A percentile compares a stretch with the other conserved stretches of the same genome.
Evolutionary conservation across 2,888 invertebrate genomes (phyloP).

Genomic region (Aleiodes leptofemur): DNA sequence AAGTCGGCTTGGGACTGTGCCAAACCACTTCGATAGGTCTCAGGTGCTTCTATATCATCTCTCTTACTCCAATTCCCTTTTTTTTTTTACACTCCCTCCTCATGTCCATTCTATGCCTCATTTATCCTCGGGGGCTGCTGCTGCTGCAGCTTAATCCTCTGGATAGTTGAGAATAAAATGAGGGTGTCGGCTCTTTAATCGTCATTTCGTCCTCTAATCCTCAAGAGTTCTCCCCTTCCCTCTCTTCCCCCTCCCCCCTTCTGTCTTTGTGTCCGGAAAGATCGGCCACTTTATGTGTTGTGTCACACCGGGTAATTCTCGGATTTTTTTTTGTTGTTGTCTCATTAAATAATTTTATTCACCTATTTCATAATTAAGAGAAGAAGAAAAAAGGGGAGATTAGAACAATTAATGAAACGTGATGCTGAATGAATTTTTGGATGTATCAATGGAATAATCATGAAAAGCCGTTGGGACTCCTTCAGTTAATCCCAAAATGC

Average conservation of each 20-base stretch:
- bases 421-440: neutral
- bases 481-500: neutral
- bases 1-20: conserved; percentile 46
- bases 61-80: conserved; percentile 17
- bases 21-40: conserved; percentile 44
- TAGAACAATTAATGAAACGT: conserved; percentile 16
- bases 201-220: conserved; percentile 39
- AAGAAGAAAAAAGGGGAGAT: neutral
- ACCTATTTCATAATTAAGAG: conserved; percentile 25
- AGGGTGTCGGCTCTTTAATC: conserved; percentile 38
- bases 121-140: neutral
- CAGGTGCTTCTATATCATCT: conserved; percentile 42
- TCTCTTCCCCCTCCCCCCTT: too few species aligned
- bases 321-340: neutral
- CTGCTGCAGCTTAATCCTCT: conserved; percentile 28
- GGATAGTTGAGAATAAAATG: conserved; percentile 44
- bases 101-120: neutral
- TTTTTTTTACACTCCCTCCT: neutral
- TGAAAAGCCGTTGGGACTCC: neutral
- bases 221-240: neutral
- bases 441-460: conserved; percentile 2
- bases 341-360: neutral
- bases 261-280: too few species aligned
- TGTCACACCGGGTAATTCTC: too few species aligned
- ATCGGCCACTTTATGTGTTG: too few species aligned